A percentile compares a stretch with the other conserved stretches of the same genome.
Evolutionary conservation across 2,888 invertebrate species (phyloP).

Genomic region (Ellobium chinense): DNA sequence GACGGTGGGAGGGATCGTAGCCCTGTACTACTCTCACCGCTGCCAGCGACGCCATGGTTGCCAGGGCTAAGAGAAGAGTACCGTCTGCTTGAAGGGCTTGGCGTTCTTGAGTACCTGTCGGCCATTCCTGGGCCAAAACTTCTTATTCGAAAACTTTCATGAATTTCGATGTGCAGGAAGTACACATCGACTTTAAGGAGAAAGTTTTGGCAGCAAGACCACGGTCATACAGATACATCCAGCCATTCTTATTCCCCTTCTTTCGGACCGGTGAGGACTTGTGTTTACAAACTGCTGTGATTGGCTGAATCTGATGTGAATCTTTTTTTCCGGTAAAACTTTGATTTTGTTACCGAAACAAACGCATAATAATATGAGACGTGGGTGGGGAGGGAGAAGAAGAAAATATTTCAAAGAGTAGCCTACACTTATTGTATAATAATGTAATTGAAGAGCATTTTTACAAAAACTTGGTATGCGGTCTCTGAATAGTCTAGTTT

Average conservation of each 20-base stretch:
- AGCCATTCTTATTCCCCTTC: background rate
- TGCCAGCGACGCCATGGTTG: slow-evolving; percentile 38
- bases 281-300: slow-evolving; percentile 40
- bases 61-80: slow-evolving; percentile 16
- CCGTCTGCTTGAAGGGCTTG: slow-evolving; percentile 16
- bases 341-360: no score
- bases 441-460: no score
- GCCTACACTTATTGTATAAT: no score
- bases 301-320: slow-evolving; percentile 24
- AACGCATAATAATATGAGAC: no score
- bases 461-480: no score
- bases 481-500: no score
- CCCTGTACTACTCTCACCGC: slow-evolving; percentile 4
- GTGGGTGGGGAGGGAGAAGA: no score
- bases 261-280: slow-evolving; percentile 34
- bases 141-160: background rate
- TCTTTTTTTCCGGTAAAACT: background rate
- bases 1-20: background rate
- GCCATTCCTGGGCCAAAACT: slow-evolving; percentile 7
- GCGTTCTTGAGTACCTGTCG: slow-evolving; percentile 25
- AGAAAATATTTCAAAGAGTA: no score
- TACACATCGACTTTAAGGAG: background rate
- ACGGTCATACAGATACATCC: background rate
- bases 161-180: background rate
- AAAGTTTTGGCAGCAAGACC: background rate